Evolutionary conservation across 2,888 invertebrate species (phyloP).

Genomic region (Sesamia inferens): DNA sequence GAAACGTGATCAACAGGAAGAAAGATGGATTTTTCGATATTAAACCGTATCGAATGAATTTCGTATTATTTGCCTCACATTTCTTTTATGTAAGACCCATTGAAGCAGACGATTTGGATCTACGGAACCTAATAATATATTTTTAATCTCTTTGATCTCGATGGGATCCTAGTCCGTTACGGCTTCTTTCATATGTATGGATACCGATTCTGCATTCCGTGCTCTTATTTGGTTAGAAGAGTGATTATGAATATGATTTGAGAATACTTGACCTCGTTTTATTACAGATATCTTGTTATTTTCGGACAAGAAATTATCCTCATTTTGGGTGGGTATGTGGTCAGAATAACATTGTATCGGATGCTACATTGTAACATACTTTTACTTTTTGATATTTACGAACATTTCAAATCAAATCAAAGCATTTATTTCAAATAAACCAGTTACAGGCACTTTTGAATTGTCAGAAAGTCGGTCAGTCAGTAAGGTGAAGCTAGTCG

Average conservation of each 20-base stretch:
- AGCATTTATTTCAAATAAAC: too few species aligned
- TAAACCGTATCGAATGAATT: slow-evolving; percentile 54
- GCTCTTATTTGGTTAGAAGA: slow-evolving; percentile 27
- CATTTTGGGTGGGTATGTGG: not conserved
- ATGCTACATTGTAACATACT: not conserved
- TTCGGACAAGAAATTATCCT: not conserved
- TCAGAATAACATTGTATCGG: not conserved
- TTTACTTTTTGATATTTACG: too few species aligned
- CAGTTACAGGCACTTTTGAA: too few species aligned
- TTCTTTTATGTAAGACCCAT: slow-evolving; percentile 53
- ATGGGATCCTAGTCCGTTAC: slow-evolving; percentile 40
- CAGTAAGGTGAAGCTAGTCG: too few species aligned
- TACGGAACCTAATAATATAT: slow-evolving; percentile 62
- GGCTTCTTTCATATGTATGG: slow-evolving; percentile 42
- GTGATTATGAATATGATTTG: slow-evolving; percentile 22
- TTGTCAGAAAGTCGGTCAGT: too few species aligned
- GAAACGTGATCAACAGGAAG: slow-evolving; percentile 57
- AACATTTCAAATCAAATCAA: too few species aligned
- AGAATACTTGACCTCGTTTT: slow-evolving; percentile 35
- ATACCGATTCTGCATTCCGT: slow-evolving; percentile 31
- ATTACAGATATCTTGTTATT: not conserved
- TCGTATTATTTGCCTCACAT: slow-evolving; percentile 45
- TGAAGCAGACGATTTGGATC: slow-evolving; percentile 58
- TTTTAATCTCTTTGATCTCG: slow-evolving; percentile 65
- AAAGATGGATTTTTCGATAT: slow-evolving; percentile 56